Conservation (phyloP, 2,797 vertebrate species). For the Propithecus deckenii region DNA sequence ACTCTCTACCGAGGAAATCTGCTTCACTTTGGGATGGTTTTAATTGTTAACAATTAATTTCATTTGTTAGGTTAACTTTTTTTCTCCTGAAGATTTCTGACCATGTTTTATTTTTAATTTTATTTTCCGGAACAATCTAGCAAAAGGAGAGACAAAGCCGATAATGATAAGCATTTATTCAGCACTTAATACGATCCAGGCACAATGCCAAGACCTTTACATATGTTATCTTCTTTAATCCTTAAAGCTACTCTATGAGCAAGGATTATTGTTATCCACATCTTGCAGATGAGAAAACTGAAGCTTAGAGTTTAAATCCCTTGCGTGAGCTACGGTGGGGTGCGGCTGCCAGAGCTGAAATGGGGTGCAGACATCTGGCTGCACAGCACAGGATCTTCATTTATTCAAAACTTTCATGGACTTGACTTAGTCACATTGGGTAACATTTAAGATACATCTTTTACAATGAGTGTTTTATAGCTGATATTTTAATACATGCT, state of each 20-base stretch:
- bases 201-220: not conserved
- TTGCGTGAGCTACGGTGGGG: not conserved
- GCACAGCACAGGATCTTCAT: not conserved
- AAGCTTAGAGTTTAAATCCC: not conserved
- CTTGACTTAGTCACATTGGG: not conserved
- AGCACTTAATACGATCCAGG: not conserved
- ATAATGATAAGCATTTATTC: not conserved
- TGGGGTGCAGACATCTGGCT: not conserved
- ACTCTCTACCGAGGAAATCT: not conserved
- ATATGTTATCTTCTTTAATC: not conserved
- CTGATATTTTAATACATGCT: not conserved
- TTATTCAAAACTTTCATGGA: not conserved
- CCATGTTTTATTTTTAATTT: not conserved
- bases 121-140: not conserved
- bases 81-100: constrained; percentile 19
- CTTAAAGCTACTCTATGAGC: not conserved
- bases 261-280: not conserved
- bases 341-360: not conserved
- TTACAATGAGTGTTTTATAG: not conserved
- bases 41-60: not conserved
- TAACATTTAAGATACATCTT: not conserved
- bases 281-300: not conserved
- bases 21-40: not conserved
- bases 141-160: not conserved
- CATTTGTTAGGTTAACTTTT: not conserved